Base-by-base conservation (phyloP, 2,888 invertebrate genomes). In the Pachymerium ferrugineum region DNA sequence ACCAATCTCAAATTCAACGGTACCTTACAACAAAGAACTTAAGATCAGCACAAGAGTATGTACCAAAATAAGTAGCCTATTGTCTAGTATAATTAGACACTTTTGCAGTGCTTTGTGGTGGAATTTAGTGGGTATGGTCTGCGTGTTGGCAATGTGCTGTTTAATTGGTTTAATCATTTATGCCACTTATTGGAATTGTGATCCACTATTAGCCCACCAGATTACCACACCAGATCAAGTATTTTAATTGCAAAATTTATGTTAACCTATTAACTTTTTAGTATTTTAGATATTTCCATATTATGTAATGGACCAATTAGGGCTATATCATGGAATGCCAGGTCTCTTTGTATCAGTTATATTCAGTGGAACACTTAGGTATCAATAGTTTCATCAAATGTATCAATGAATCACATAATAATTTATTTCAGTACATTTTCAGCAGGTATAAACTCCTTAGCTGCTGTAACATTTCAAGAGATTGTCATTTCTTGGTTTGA, bases 291-390 rank as follows among this genome's bases (percentile, higher is more conserved):
- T 96, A 42, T 86, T 97, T 76, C 97, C 97, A 0, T 86, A 92
- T 33, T 97, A 93, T 81, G 94, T 97, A 29, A 92, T 97, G 85
- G 88, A 89, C 76, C 88, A 89, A 75, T 86, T 96, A 80, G 91
- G 92, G 0, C 81, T 86, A 69, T 84, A 89, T 42, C 88, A 87
- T 33, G 94, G 94, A 0, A 84, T 96, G 1, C 90, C 95, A 0
- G 96, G 97, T 1, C 89, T 97, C 79, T 97, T 97, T 82, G 95
- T 97, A 0, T 93, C 97, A 3, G 95, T 96, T 19, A 92, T 97
- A 75, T 97, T 97, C 82, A 94, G 95, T 38, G 97, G 96, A 0
- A 94, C 96, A 79, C 87, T 97, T 78, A 96, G 96, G 94, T 95
- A 86, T 14, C 14, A 10, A 14, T 35, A 35, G 8, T 28, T 19